Conservation (phyloP, 2,797 vertebrate species). For the Falco columbarius region DNA sequence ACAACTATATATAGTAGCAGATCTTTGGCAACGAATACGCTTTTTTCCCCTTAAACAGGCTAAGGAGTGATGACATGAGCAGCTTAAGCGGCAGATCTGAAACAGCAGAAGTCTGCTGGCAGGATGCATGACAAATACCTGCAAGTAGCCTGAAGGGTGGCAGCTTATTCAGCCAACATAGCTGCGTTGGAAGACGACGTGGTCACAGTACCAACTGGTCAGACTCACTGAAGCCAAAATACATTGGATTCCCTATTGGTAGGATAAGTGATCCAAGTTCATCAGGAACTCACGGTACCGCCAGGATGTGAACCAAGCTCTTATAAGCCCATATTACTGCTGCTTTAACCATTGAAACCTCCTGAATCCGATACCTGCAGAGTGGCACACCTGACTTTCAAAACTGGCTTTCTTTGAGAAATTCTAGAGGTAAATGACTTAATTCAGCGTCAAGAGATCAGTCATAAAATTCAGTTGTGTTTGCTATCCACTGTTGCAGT, state of each 20-base stretch:
- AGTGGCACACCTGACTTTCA: neutral
- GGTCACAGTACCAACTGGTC: slow-evolving; percentile 34
- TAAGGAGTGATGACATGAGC: slow-evolving; percentile 33
- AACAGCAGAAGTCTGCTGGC: slow-evolving; percentile 37
- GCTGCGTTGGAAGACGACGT: neutral
- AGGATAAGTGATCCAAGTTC: neutral
- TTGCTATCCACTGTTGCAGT: neutral
- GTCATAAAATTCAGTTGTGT: neutral
- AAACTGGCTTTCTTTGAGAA: neutral
- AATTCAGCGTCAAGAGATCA: neutral
- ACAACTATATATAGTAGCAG: neutral
- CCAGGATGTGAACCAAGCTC: neutral
- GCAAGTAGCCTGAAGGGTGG: slow-evolving; percentile 11
- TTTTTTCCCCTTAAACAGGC: slow-evolving; percentile 18
- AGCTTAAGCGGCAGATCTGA: slow-evolving; percentile 19
- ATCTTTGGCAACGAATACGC: slow-evolving; percentile 26
- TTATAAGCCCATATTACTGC: neutral
- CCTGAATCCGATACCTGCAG: neutral
- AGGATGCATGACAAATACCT: slow-evolving; percentile 38
- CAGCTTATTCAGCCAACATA: slow-evolving; percentile 3
- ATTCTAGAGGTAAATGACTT: neutral
- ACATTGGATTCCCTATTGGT: neutral
- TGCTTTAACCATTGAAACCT: neutral
- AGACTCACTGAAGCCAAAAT: slow-evolving; percentile 3
- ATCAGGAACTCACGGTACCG: neutral